These are phyloP conservation scores for Premnoplex brunnescens DNA, from an alignment of 2,797 vertebrate genomes.

Conservation along the genomic window DNA sequence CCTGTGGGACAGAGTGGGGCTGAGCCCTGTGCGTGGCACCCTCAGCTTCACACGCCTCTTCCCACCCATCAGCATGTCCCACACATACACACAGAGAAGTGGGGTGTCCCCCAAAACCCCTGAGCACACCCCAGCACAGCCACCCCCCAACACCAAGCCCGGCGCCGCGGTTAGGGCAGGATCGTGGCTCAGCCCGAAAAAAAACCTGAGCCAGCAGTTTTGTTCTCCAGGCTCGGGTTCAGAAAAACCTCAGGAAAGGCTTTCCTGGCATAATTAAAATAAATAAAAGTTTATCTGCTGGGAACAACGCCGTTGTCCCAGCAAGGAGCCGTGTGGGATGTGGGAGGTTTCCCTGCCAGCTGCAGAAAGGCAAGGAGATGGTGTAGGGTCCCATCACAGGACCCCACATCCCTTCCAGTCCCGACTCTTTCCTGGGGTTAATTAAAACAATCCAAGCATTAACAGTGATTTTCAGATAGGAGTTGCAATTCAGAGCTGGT, in stretches of 20 bases:
- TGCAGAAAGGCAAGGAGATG: neutral
- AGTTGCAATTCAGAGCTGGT: neutral
- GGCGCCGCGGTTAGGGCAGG: fast-evolving
- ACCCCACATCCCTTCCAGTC: neutral
- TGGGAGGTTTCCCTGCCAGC: neutral
- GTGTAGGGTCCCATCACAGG: fast-evolving
- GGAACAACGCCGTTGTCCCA: neutral
- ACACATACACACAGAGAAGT: fast-evolving
- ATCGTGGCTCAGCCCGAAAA: neutral
- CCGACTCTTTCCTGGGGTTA: neutral
- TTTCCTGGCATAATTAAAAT: neutral
- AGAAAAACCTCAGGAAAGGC: neutral
- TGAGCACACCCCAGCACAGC: fast-evolving
- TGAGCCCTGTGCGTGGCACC: neutral
- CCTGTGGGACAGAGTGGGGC: neutral
- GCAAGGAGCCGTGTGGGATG: fast-evolving
- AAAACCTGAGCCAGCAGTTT: neutral
- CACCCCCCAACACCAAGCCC: neutral
- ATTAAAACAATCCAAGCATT: neutral
- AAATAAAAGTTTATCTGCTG: neutral
- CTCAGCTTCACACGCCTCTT: fast-evolving
- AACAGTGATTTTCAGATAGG: neutral
- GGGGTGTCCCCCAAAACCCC: neutral
- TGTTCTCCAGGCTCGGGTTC: fast-evolving
- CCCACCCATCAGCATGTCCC: neutral